Evolutionary conservation across 2,797 vertebrate genomes (phyloP).

Genomic region (Gambusia yucatana): DNA sequence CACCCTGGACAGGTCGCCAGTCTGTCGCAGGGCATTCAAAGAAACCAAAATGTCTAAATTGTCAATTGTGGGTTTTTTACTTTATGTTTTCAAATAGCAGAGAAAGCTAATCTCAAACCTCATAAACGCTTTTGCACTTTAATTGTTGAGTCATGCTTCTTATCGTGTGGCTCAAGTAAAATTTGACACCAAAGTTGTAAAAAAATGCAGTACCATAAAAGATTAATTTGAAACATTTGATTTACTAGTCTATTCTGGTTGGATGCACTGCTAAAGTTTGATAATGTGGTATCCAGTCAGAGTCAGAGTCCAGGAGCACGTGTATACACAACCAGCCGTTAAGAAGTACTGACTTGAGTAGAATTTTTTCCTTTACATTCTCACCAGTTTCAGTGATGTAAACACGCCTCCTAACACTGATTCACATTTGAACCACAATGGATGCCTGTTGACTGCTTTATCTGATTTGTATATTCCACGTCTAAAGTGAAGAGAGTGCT

Average conservation of each 20-base stretch:
- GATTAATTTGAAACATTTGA: background rate
- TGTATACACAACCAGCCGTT: background rate
- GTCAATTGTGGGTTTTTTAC: background rate
- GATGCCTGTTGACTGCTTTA: conserved; percentile 45
- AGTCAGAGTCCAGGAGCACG: background rate
- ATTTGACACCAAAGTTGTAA: background rate
- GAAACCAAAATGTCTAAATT: background rate
- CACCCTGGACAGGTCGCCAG: no score
- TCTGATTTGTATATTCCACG: conserved; percentile 65
- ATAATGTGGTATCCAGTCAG: background rate
- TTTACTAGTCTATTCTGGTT: background rate
- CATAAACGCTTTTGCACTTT: background rate
- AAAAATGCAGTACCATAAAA: background rate
- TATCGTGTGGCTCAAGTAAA: background rate
- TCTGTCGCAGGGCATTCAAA: background rate
- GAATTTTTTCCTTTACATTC: conserved; percentile 21
- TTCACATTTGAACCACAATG: conserved; percentile 23
- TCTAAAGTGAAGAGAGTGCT: conserved; percentile 53
- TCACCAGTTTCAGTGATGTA: conserved; percentile 26
- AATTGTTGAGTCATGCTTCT: background rate
- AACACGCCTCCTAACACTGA: conserved; percentile 24
- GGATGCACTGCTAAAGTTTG: background rate
- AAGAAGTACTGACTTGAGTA: conserved; percentile 34
- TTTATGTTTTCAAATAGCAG: background rate
- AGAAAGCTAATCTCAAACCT: background rate